Percentiles rank a stretch among this genome's conserved stretches.
phyloP scores from a whole-genome alignment of 2,113 vertebrate species.

The Perognathus longimembris region DNA sequence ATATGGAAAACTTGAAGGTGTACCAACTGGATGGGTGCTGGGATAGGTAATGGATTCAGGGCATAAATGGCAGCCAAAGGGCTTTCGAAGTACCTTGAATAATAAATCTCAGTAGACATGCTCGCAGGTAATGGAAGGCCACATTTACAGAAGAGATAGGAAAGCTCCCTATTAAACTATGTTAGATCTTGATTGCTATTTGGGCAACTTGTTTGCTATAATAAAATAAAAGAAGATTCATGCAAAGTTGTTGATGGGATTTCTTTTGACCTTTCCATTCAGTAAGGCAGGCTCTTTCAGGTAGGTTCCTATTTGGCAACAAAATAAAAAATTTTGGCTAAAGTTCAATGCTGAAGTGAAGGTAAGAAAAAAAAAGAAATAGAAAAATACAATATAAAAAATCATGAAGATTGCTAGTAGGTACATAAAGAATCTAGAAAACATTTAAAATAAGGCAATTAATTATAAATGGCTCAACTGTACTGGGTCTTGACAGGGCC shows the following conservation, averaged over 20 bases:
- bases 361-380: conserved; percentile 59
- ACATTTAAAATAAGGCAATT: conserved; percentile 19
- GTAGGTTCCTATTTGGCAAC: conserved; percentile 38
- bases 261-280: conserved; percentile 43
- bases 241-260: conserved; percentile 23
- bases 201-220: neutral
- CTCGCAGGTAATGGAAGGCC: conserved; percentile 62
- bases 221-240: conserved; percentile 58
- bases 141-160: conserved; percentile 66
- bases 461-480: neutral
- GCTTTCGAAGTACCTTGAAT: conserved; percentile 35
- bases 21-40: neutral
- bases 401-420: neutral
- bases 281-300: conserved; percentile 35
- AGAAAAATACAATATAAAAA: neutral
- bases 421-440: neutral
- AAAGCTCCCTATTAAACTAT: conserved; percentile 56
- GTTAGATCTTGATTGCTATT: neutral
- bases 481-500: neutral
- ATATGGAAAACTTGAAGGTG: neutral
- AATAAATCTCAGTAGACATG: conserved; percentile 44
- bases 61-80: neutral
- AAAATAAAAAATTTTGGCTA: neutral
- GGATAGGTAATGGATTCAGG: neutral
- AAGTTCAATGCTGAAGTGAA: conserved; percentile 17